phyloP scores from a whole-genome alignment of 1,140 invertebrate genomes.

The Cydia strobilella region DNA sequence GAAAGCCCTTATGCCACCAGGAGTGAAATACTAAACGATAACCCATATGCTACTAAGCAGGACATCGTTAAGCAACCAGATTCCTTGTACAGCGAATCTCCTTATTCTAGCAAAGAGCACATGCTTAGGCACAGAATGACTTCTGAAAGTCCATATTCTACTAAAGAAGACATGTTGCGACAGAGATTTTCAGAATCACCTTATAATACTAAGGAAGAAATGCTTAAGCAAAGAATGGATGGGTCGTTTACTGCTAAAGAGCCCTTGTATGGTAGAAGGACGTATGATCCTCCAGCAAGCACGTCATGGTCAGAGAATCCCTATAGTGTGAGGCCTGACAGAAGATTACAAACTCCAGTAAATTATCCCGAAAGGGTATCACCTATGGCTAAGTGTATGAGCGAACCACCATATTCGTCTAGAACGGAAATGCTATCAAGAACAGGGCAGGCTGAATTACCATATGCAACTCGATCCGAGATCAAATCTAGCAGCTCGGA shows the following conservation, averaged over 20 bases:
- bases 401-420: conserved; percentile 72
- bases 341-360: conserved; percentile 68
- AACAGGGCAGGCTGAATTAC: conserved; percentile 64
- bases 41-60: conserved; percentile 67
- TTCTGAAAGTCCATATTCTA: conserved; percentile 73
- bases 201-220: conserved; percentile 75
- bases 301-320: conserved; percentile 69
- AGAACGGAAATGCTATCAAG: conserved; percentile 73
- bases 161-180: conserved; percentile 76
- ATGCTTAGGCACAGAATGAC: conserved; percentile 69
- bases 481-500: conserved; percentile 71
- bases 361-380: conserved; percentile 63
- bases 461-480: conserved; percentile 63
- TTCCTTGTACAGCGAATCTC: conserved; percentile 65
- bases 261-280: conserved; percentile 69
- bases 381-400: conserved; percentile 74
- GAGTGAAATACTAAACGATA: conserved; percentile 60
- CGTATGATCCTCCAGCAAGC: conserved; percentile 69
- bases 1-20: conserved; percentile 45
- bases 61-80: conserved; percentile 63
- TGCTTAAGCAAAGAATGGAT: conserved; percentile 74
- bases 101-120: conserved; percentile 78
- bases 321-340: conserved; percentile 67
- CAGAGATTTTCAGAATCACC: conserved; percentile 76
- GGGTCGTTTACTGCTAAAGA: conserved; percentile 57